These are phyloP conservation scores for Octomys mimax DNA, from an alignment of 2,797 vertebrate species.

Conservation along the genomic window DNA sequence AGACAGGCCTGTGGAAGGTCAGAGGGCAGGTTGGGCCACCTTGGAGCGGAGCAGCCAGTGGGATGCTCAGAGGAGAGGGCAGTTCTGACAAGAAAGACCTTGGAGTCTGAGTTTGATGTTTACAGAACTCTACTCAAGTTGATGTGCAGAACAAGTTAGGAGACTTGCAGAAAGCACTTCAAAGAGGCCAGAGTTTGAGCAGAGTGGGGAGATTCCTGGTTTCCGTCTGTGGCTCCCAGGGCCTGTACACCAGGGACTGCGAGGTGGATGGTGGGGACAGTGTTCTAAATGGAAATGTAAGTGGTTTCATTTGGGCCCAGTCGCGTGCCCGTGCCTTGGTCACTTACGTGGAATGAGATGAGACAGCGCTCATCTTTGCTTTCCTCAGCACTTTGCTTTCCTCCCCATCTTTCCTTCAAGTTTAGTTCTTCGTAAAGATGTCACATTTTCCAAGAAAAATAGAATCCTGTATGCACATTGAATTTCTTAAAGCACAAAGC, in stretches of 20 bases:
- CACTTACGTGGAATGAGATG: neutral
- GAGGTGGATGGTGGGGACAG: neutral
- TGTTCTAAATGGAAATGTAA: slow-evolving; percentile 63
- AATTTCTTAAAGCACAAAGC: slow-evolving; percentile 70
- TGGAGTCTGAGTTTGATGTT: neutral
- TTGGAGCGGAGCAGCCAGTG: neutral
- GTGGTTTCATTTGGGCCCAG: neutral
- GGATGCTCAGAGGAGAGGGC: neutral
- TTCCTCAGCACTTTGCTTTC: slow-evolving; percentile 57
- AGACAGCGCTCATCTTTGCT: neutral
- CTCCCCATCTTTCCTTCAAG: slow-evolving; percentile 2
- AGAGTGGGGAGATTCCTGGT: neutral
- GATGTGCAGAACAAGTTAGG: neutral
- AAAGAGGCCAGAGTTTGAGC: neutral
- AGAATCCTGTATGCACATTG: slow-evolving; percentile 61
- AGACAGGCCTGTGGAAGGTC: neutral
- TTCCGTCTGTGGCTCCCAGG: neutral
- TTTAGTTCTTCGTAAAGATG: slow-evolving; percentile 67
- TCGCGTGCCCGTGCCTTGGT: neutral
- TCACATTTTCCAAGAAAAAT: slow-evolving; percentile 71
- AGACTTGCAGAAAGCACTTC: neutral
- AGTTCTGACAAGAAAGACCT: neutral
- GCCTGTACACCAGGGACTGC: neutral
- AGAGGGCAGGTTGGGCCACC: neutral
- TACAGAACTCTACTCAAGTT: slow-evolving; percentile 22